Percentiles rank a stretch among this genome's conserved stretches.
phyloP scores from a whole-genome alignment of 2,113 vertebrate species.

The Glaucidium brasilianum region DNA sequence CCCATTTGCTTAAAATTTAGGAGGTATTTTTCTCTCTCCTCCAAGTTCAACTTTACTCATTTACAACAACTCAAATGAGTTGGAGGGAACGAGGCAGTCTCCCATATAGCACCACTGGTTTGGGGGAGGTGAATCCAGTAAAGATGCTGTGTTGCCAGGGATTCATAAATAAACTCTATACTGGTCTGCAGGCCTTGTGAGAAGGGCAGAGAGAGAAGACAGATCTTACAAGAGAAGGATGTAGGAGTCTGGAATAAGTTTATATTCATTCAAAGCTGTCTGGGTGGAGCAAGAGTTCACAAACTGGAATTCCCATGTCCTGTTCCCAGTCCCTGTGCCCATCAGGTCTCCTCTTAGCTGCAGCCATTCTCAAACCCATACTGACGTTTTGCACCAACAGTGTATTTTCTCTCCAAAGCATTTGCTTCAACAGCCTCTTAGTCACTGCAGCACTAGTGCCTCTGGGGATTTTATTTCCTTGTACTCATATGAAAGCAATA shows the following conservation, averaged over 20 bases:
- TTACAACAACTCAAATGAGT: background rate
- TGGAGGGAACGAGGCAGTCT: background rate
- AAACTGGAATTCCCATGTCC: background rate
- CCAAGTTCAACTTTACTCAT: background rate
- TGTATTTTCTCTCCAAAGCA: background rate
- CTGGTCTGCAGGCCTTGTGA: background rate
- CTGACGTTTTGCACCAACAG: background rate
- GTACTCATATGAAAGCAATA: background rate
- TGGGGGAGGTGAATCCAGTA: background rate
- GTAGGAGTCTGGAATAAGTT: background rate
- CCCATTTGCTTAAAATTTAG: background rate
- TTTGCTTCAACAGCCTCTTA: background rate
- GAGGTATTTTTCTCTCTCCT: background rate
- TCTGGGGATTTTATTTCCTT: background rate
- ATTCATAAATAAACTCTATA: background rate
- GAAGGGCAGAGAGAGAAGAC: background rate
- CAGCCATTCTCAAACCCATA: background rate
- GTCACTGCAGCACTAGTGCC: background rate
- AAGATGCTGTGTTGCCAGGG: background rate
- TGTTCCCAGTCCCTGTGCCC: background rate
- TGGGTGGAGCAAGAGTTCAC: background rate
- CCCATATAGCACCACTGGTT: background rate
- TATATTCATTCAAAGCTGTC: background rate
- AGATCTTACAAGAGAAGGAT: background rate
- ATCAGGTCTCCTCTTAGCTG: background rate